A percentile compares a stretch with the other conserved stretches of the same genome.
Evolutionary conservation across 2,113 vertebrate genomes (phyloP).

Genomic region (Bubo scandiacus): DNA sequence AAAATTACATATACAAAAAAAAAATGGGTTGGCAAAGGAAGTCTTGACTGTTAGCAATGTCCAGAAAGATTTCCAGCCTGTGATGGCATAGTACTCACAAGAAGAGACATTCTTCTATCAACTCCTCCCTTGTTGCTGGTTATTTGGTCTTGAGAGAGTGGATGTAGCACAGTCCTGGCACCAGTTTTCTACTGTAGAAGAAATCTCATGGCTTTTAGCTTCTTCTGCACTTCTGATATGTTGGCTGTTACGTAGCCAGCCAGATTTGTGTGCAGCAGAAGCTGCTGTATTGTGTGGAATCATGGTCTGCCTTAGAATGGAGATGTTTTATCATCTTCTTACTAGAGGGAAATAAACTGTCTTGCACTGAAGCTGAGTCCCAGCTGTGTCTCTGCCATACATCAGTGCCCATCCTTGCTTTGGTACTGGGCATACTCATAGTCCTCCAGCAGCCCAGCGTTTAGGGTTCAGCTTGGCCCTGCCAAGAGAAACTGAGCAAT

Average conservation of each 20-base stretch:
- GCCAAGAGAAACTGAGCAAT: neutral
- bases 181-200: neutral
- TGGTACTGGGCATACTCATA: rapidly evolving
- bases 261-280: neutral
- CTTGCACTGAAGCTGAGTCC: neutral
- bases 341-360: neutral
- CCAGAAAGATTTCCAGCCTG: neutral
- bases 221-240: neutral
- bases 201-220: neutral
- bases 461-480: neutral
- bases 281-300: neutral
- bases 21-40: neutral
- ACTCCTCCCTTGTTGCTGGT: neutral
- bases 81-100: neutral
- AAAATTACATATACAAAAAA: neutral
- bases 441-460: neutral
- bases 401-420: neutral
- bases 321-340: neutral
- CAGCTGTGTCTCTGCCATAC: neutral
- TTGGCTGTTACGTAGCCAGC: neutral
- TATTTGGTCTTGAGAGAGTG: neutral
- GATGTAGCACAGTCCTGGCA: neutral
- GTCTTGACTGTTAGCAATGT: neutral
- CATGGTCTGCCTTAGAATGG: neutral
- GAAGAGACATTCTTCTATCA: neutral